phyloP scores from a whole-genome alignment of 1,140 invertebrate genomes.

The Drosophila mojavensis region DNA sequence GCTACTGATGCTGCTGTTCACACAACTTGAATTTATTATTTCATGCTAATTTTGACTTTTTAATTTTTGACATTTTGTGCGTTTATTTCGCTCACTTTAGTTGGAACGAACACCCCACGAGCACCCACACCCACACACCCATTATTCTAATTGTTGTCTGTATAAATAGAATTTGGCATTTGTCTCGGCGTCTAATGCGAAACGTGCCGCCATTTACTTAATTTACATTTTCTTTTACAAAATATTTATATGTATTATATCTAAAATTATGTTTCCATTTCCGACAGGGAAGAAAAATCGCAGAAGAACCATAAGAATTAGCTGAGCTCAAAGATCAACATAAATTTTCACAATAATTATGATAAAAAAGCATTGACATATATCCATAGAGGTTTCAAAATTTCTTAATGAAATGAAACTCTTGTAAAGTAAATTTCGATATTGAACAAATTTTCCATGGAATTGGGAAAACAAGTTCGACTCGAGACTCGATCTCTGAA shows the following conservation, averaged over 20 bases:
- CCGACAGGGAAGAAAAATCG: neutral
- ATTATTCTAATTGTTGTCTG: constrained; percentile 50
- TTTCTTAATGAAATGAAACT: too few species aligned
- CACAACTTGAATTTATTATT: constrained; percentile 53
- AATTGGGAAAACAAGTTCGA: constrained; percentile 40
- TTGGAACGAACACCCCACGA: neutral
- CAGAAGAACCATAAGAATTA: neutral
- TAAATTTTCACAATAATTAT: too few species aligned
- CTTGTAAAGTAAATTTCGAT: too few species aligned
- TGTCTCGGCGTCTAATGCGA: constrained; percentile 20
- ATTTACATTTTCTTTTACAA: constrained; percentile 31
- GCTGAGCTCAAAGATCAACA: neutral
- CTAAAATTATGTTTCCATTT: neutral
- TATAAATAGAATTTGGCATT: constrained; percentile 51
- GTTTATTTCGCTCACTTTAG: constrained; percentile 25
- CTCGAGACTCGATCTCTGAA: constrained; percentile 15
- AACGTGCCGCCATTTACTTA: constrained; percentile 38
- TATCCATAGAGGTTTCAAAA: neutral
- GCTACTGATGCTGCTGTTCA: neutral
- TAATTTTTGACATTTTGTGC: constrained; percentile 24
- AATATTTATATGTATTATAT: constrained; percentile 1
- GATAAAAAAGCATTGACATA: neutral
- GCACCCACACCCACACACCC: constrained; percentile 31
- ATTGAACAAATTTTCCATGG: constrained; percentile 20
- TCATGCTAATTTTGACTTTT: constrained; percentile 52